Evolutionary conservation across 2,113 vertebrate genomes (phyloP).

Genomic region (human (Homo sapiens)): GRCh38 chr5:128328001-128328500

Average conservation of each 20-base stretch:
- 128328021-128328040: neutral
- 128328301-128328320: neutral
- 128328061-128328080: neutral
- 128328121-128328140: slow-evolving; percentile 32
- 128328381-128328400: slow-evolving; percentile 53
- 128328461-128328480: slow-evolving; percentile 43
- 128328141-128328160: neutral
- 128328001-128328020: neutral
- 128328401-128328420: slow-evolving; percentile 59
- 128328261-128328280: neutral
- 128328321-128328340: slow-evolving; percentile 47
- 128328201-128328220: neutral
- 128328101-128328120: slow-evolving; percentile 39
- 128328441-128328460: neutral
- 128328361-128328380: neutral
- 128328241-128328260: neutral
- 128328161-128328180: slow-evolving; percentile 2
- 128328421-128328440: neutral
- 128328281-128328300: neutral
- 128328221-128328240: neutral
- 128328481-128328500: slow-evolving; percentile 61
- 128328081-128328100: neutral
- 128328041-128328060: neutral
- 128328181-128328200: neutral
- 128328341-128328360: neutral